Conservation (phyloP, 2,113 vertebrate species). For the Girardinichthys multiradiatus region DNA sequence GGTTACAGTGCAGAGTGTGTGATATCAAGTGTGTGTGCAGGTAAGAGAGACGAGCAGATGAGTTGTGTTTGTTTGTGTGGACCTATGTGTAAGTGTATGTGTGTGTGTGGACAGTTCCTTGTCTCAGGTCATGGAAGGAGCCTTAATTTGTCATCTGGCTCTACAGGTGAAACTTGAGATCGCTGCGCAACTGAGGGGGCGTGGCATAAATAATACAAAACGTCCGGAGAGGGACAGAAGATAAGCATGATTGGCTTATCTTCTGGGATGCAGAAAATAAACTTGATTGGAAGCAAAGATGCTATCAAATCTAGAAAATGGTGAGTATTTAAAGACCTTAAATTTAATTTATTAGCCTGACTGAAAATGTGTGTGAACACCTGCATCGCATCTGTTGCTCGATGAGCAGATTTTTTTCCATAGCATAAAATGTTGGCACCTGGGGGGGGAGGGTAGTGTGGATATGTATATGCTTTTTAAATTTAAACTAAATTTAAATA, state of each 20-base stretch:
- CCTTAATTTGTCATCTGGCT: conserved; percentile 78
- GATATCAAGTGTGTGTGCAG: conserved; percentile 13
- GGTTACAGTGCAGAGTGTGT: conserved; percentile 51
- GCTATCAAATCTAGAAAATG: conserved; percentile 20
- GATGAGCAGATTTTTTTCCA: conserved; percentile 3
- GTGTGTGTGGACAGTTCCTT: conserved; percentile 58
- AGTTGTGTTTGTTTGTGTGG: conserved; percentile 18
- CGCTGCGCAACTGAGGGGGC: conserved; percentile 64
- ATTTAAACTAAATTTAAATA: conserved; percentile 19
- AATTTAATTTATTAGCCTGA: not conserved
- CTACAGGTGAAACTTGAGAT: conserved; percentile 73
- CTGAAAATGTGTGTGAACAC: not conserved
- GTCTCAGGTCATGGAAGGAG: conserved; percentile 64
- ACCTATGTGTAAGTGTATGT: conserved; percentile 26
- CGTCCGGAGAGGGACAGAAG: conserved; percentile 48
- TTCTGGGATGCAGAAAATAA: conserved; percentile 30
- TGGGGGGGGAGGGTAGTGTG: no score
- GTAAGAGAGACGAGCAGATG: conserved; percentile 30
- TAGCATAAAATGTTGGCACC: no score
- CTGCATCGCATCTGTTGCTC: conserved; percentile 8
- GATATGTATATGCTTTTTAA: conserved; percentile 1
- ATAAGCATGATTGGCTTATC: conserved; percentile 19
- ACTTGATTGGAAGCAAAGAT: conserved; percentile 27
- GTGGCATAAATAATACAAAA: conserved; percentile 79
- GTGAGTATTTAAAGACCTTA: conserved; percentile 2